Base-by-base conservation (phyloP, 2,888 invertebrate species). In the Spodoptera picta region DNA sequence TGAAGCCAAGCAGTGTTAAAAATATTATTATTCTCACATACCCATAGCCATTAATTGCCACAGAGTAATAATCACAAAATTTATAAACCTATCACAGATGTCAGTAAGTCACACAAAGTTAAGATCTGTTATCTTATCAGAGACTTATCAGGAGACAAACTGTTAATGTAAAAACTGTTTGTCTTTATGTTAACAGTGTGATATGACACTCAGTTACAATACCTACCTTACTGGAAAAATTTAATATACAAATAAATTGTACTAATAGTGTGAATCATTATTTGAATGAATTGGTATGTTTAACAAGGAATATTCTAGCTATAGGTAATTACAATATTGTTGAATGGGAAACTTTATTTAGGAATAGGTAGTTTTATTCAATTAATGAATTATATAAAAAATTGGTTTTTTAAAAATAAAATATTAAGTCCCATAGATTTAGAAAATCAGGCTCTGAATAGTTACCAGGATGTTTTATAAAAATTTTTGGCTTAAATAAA, bases 101-200 rank as follows among this genome's bases (percentile, higher is more conserved):
- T 23, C 45, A 42, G 10, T 36, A 52, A 64, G 64, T 59, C 71
- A 56, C 52, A 70, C 53, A 56, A 27, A 75, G 48, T 56, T 47
- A 6, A 50, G 51, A 59, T 54, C 51, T 11, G 31, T 36, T 45
- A 31, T 14, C 60, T 64, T 76, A 76, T 74, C 74, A 68, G 36
- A 0, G 4, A 42, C 53, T 62, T 73, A 76, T 76, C 77, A 69
- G 10, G 19, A 23, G 51, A 12, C 48, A 62, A 63, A 52, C 66
- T 47, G 61, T 66, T 60, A 24, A 53, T 52, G 23, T 56, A 74
- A 65, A 71, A 68, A 60, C 14, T 60, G 44, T 42, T 48, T 7
- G 7, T 62, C 31, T 51, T 14, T 50, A 47, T 74, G 69, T 75
- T 77, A 69, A 73, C 61, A 54, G 69, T 53, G 7, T 62, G 69